Evolutionary conservation across 2,888 invertebrate genomes (phyloP).

Genomic region (Apamea epomidion): DNA sequence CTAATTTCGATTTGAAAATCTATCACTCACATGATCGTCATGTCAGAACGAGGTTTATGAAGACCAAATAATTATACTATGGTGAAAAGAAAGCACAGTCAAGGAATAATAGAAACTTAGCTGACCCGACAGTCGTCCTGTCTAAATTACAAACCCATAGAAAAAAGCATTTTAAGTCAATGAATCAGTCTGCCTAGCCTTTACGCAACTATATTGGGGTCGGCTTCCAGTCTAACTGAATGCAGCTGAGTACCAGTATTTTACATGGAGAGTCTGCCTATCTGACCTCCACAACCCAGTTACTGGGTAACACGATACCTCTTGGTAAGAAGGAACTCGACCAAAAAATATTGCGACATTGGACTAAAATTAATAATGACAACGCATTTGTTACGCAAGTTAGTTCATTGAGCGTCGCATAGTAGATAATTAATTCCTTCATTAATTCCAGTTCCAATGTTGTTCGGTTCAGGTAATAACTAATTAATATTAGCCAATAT

Average conservation of each 20-base stretch:
- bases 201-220: background rate
- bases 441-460: conserved; percentile 26
- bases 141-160: background rate
- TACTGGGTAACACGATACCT: background rate
- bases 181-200: background rate
- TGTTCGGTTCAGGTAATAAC: conserved; percentile 4
- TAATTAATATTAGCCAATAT: conserved; percentile 18
- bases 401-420: conserved; percentile 5
- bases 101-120: background rate
- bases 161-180: background rate
- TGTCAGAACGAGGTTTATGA: background rate
- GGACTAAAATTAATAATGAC: conserved; percentile 20
- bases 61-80: background rate
- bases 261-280: too few relatives aligned
- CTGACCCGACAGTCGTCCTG: background rate
- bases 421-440: conserved; percentile 18
- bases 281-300: too few relatives aligned
- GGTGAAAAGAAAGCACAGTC: background rate
- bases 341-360: background rate
- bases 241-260: background rate
- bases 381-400: conserved; percentile 10
- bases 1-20: background rate
- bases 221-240: background rate
- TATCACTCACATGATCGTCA: background rate
- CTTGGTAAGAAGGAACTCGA: background rate